Conservation (phyloP, 2,888 invertebrate species). For the Phortica okadai region DNA sequence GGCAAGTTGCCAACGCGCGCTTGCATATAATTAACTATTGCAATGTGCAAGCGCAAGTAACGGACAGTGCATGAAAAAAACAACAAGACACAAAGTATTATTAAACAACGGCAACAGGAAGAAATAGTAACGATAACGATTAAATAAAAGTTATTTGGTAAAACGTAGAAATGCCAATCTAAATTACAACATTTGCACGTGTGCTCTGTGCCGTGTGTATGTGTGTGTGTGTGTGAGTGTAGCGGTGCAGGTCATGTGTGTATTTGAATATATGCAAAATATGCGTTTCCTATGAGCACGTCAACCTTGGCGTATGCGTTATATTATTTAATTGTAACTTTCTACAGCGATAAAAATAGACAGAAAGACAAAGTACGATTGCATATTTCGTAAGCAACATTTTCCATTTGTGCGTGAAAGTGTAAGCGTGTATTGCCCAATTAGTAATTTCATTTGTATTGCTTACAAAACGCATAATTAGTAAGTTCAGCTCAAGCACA, state of each 20-base stretch:
- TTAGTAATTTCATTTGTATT: slow-evolving; percentile 24
- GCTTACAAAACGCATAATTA: slow-evolving; percentile 27
- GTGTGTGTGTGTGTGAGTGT: background rate
- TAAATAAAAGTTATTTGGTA: slow-evolving; percentile 3
- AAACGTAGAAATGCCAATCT: slow-evolving; percentile 17
- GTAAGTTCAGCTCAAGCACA: too few relatives aligned
- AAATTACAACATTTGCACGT: slow-evolving; percentile 21
- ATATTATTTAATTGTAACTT: slow-evolving; percentile 3
- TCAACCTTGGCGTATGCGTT: slow-evolving; percentile 29
- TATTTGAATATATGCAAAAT: slow-evolving; percentile 33
- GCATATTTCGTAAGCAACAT: background rate
- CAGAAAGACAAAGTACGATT: background rate
- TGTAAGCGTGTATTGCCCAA: slow-evolving; percentile 9
- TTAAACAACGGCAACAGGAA: slow-evolving; percentile 16
- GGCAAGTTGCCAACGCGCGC: background rate
- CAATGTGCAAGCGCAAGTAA: background rate
- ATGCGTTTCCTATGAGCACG: slow-evolving; percentile 2
- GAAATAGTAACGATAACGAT: slow-evolving; percentile 33
- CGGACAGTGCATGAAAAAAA: background rate
- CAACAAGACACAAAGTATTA: background rate
- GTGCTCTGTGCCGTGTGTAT: background rate
- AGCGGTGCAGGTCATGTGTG: background rate
- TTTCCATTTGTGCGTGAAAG: slow-evolving; percentile 25
- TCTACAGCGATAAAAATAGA: too few relatives aligned
- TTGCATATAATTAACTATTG: slow-evolving; percentile 34